phyloP scores from a whole-genome alignment of 2,797 vertebrate genomes.

The Gymnoscopelus microlampas region DNA sequence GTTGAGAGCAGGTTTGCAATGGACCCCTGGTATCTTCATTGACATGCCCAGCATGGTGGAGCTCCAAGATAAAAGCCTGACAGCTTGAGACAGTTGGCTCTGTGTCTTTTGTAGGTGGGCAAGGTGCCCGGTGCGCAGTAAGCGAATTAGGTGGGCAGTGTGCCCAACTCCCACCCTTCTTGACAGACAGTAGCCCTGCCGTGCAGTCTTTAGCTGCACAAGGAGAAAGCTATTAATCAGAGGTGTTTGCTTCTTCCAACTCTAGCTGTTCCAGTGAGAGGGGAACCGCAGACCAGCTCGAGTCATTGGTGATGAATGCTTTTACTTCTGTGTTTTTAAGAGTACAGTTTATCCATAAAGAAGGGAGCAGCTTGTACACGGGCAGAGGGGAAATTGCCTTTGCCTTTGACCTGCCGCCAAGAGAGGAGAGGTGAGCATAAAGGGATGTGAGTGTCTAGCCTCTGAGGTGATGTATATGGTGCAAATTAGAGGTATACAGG shows the following conservation, averaged over 20 bases:
- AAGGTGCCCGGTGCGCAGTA: conserved; percentile 66
- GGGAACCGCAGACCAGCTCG: conserved; percentile 14
- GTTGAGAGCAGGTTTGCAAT: conserved; percentile 48
- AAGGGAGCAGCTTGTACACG: conserved; percentile 64
- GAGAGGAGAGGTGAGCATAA: conserved; percentile 71
- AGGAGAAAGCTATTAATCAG: conserved; percentile 76
- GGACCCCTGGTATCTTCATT: conserved; percentile 62
- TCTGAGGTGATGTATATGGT: conserved; percentile 70
- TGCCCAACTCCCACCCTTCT: conserved; percentile 44
- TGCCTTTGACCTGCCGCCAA: conserved; percentile 72
- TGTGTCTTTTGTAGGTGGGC: conserved; percentile 57
- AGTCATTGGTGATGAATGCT: conserved; percentile 73
- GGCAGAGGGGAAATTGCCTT: conserved; percentile 74
- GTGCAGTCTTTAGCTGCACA: conserved; percentile 63
- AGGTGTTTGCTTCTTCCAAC: conserved; percentile 50
- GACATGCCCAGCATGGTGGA: conserved; percentile 65
- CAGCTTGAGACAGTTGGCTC: conserved; percentile 62
- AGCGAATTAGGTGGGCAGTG: conserved; percentile 68
- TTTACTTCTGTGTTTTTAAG: conserved; percentile 70
- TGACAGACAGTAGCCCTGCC: conserved; percentile 67
- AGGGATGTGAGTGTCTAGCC: conserved; percentile 67
- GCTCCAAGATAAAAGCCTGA: conserved; percentile 65
- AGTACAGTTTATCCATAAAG: conserved; percentile 79
- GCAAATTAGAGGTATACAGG: conserved; percentile 67
- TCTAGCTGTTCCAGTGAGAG: conserved; percentile 44